These are phyloP conservation scores for Styela plicata DNA, from an alignment of 23 tunicate genomes.

Conservation along the genomic window DNA sequence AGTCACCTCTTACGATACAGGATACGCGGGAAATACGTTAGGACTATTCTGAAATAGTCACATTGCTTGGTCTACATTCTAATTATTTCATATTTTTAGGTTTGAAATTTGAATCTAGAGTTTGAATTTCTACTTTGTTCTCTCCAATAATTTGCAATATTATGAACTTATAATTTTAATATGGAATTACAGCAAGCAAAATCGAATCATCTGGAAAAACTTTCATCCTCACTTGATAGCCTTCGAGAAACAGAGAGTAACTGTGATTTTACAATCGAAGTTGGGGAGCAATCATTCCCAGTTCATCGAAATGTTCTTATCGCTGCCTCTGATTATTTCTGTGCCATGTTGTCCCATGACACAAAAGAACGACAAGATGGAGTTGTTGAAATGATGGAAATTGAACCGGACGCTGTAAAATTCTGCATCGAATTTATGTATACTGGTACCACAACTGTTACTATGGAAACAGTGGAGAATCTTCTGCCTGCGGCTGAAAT, in stretches of 20 bases:
- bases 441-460: slow-evolving; percentile 21
- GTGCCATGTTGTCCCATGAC: slow-evolving; percentile 22
- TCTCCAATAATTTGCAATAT: too few species aligned
- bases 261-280: slow-evolving; percentile 19
- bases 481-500: background rate
- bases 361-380: slow-evolving; percentile 15
- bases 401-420: slow-evolving; percentile 21
- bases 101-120: too few species aligned
- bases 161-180: too few species aligned
- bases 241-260: background rate
- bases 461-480: background rate
- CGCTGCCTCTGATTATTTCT: slow-evolving; percentile 36
- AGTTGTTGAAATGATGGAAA: slow-evolving; percentile 28
- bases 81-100: too few species aligned
- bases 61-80: too few species aligned
- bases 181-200: too few species aligned
- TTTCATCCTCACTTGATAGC: background rate
- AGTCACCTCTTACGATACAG: too few species aligned
- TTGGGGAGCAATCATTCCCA: slow-evolving; percentile 13
- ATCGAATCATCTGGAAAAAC: background rate
- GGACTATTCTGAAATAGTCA: too few species aligned
- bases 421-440: slow-evolving; percentile 24
- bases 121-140: too few species aligned
- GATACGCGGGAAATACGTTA: too few species aligned
- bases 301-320: slow-evolving; percentile 25